phyloP scores from a whole-genome alignment of 30 jellyfish, hydroid and myxozoan genomes.

The Morbakka virulenta region DNA sequence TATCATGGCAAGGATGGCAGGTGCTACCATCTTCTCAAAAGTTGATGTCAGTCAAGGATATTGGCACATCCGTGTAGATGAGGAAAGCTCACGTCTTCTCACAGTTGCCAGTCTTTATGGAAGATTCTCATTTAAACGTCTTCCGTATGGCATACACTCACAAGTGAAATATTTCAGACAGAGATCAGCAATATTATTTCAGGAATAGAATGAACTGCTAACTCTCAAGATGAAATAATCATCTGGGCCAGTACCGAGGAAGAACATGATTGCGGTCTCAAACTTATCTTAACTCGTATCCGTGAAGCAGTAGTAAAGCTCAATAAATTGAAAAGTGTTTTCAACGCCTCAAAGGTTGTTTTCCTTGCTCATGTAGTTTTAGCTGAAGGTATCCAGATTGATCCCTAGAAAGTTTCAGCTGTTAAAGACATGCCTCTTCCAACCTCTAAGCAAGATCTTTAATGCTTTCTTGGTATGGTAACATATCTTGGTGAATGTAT shows the following conservation, averaged over 20 bases:
- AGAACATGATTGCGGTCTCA: background rate
- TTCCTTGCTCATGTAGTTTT: background rate
- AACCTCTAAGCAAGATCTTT: background rate
- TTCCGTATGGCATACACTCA: conserved; percentile 63
- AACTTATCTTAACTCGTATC: background rate
- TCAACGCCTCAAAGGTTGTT: background rate
- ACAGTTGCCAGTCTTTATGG: conserved; percentile 51
- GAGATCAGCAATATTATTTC: conserved; percentile 24
- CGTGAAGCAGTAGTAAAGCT: background rate
- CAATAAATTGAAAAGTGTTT: background rate
- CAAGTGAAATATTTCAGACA: conserved; percentile 68
- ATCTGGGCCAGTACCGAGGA: conserved; percentile 37
- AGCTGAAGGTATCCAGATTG: background rate
- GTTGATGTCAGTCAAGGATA: conserved; percentile 63
- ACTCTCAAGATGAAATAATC: conserved; percentile 63
- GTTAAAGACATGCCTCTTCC: background rate
- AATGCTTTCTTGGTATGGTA: background rate
- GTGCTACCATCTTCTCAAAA: conserved; percentile 40
- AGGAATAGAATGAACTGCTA: conserved; percentile 44
- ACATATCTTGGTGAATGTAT: conserved; percentile 36
- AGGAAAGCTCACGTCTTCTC: conserved; percentile 46
- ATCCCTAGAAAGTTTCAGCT: background rate
- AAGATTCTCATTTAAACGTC: background rate
- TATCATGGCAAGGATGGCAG: conserved; percentile 32
- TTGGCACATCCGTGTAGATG: conserved; percentile 66